phyloP scores from a whole-genome alignment of 2,888 invertebrate genomes.

The Drosophila colorata region DNA sequence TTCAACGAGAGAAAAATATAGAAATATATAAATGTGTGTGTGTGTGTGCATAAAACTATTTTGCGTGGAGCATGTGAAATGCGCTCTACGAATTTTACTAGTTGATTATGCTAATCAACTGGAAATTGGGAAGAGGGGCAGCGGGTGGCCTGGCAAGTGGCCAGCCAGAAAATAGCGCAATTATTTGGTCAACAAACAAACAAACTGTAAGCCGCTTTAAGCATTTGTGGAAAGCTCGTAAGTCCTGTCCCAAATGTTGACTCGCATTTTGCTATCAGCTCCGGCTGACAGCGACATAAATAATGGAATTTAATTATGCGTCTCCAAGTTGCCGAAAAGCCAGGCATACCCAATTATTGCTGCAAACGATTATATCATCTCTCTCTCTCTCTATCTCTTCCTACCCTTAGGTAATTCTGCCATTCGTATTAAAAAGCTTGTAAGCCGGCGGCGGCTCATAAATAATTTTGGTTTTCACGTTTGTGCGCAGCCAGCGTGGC shows the following conservation, averaged over 20 bases:
- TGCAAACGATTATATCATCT: conserved; percentile 42
- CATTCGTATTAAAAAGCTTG: conserved; percentile 30
- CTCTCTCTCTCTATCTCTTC: neutral
- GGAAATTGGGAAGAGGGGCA: conserved; percentile 9
- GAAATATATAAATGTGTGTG: neutral
- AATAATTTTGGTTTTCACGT: conserved; percentile 62
- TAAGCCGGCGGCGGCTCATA: conserved; percentile 53
- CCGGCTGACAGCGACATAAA: conserved; percentile 54
- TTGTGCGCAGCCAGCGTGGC: conserved; percentile 36
- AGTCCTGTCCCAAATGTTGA: conserved; percentile 40
- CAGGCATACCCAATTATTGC: conserved; percentile 35
- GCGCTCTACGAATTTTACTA: conserved; percentile 41
- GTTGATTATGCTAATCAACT: conserved; percentile 69
- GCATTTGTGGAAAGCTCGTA: conserved; percentile 56
- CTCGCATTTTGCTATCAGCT: conserved; percentile 39
- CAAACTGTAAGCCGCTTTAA: conserved; percentile 68
- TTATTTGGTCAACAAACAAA: conserved; percentile 63
- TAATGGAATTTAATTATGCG: conserved; percentile 77
- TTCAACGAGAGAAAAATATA: conserved; percentile 5
- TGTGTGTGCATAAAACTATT: conserved; percentile 13
- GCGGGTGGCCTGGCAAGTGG: conserved; percentile 6
- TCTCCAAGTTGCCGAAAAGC: conserved; percentile 37
- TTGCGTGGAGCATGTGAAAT: conserved; percentile 25
- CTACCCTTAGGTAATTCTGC: conserved; percentile 5
- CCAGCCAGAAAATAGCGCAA: conserved; percentile 47